These are phyloP conservation scores for Aphodius sticticus DNA, from an alignment of 2,888 invertebrate species.

Conservation along the genomic window DNA sequence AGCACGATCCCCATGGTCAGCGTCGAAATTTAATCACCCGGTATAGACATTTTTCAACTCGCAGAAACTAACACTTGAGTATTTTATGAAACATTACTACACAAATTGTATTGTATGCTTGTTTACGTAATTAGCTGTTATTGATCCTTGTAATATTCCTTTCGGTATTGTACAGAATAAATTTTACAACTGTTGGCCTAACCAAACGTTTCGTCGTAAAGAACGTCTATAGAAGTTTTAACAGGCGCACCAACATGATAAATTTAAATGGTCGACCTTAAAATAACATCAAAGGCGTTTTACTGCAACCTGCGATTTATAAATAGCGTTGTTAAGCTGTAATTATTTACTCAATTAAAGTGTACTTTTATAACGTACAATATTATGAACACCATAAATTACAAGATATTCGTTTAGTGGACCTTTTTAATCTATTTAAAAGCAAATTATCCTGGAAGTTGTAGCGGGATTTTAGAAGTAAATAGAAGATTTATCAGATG, in stretches of 20 bases:
- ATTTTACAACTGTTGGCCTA: background rate
- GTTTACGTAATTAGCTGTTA: too few relatives aligned
- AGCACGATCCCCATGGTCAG: too few relatives aligned
- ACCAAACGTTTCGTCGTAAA: background rate
- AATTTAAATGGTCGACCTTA: background rate
- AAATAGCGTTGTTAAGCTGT: conserved; percentile 4
- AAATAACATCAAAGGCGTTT: background rate
- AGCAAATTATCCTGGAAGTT: background rate
- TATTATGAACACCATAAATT: background rate
- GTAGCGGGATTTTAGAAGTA: background rate
- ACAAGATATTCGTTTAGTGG: background rate
- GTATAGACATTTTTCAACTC: too few relatives aligned
- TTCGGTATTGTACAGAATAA: background rate
- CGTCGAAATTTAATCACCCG: too few relatives aligned
- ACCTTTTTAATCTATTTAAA: background rate
- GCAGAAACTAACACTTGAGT: too few relatives aligned
- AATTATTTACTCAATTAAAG: conserved; percentile 4
- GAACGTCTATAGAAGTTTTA: background rate
- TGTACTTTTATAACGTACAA: conserved; percentile 4
- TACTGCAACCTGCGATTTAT: background rate
- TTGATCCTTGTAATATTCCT: too few relatives aligned
- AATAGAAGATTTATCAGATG: background rate
- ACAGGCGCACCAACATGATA: background rate
- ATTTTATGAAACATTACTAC: too few relatives aligned
- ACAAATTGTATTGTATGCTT: too few relatives aligned